Evolutionary conservation across 2,797 vertebrate species (phyloP).

Genomic region (Microctenopoma lineatum): DNA sequence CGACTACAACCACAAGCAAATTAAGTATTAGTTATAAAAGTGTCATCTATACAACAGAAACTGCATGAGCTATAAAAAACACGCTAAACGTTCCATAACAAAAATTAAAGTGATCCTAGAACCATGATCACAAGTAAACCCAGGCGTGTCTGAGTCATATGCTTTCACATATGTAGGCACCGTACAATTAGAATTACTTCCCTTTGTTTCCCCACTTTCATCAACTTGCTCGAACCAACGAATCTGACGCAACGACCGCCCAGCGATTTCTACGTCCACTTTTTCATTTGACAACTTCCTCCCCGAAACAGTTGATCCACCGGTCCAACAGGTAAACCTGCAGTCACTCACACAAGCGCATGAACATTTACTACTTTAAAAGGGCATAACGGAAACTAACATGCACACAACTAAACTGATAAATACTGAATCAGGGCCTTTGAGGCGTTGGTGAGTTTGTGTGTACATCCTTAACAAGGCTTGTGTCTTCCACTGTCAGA

Average conservation of each 20-base stretch:
- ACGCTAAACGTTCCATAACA: slow-evolving; percentile 13
- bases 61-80: slow-evolving; percentile 29
- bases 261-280: slow-evolving; percentile 24
- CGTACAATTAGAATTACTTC: slow-evolving; percentile 38
- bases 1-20: slow-evolving; percentile 6
- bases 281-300: slow-evolving; percentile 12
- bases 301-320: slow-evolving; percentile 28
- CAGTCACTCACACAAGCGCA: slow-evolving; percentile 26
- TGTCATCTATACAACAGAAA: slow-evolving; percentile 53
- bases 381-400: slow-evolving; percentile 69
- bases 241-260: slow-evolving; percentile 3
- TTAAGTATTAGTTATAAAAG: slow-evolving; percentile 39
- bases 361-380: slow-evolving; percentile 33
- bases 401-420: slow-evolving; percentile 73
- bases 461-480: slow-evolving; percentile 36
- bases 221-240: slow-evolving; percentile 24
- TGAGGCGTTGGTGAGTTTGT: slow-evolving; percentile 51
- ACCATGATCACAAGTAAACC: slow-evolving; percentile 48
- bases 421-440: slow-evolving; percentile 71
- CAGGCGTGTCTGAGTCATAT: slow-evolving; percentile 12
- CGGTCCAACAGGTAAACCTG: slow-evolving; percentile 23
- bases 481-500: slow-evolving; percentile 44
- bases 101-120: slow-evolving; percentile 42
- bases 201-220: slow-evolving; percentile 63
- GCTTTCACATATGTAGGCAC: slow-evolving; percentile 41